Base-by-base conservation (phyloP, 2,888 invertebrate genomes). In the Acrobasis repandana region DNA sequence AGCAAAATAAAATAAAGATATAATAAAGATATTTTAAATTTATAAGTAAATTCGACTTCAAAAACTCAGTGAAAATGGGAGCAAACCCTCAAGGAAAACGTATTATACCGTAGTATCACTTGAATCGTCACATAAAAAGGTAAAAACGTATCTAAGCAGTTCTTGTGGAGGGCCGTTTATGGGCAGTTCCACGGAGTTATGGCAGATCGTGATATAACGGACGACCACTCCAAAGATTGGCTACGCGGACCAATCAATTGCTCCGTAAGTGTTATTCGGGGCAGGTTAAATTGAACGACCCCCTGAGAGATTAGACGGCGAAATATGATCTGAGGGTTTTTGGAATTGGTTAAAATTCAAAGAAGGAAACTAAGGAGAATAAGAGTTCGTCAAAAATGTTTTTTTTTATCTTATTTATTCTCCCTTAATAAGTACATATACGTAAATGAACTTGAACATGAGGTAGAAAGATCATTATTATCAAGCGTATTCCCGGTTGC, bases 221-320 rank as follows among this genome's bases (percentile, higher is more conserved):
- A 67, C 62, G 68, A 61, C 62, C 63, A 67, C 69, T 69, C 61
- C 61, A 66, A 61, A 69, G 67, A 69, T 69, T 69, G 69, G 65
- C 63, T 58, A 43, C 51, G 58, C 20, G 56, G 63, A 54, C 62
- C 64, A 69, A 65, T 69, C 61, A 63, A 63, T 63, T 61, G 62
- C 57, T 61, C 61, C 64, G 62, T 65, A 67, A 69, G 65, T 69
- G 65, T 67, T 63, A 63, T 61, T 58, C 49, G 56, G 61, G 63
- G 56, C 60, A 63, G 58, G 61, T 67, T 65, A 65, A 66, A 66
- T 62, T 58, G 56, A 65, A 65, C 61, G 56, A 51, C 50, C 14
- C 50, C 36, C 43, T 14, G 38, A 54, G 38, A 38, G 54, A 54
- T 54, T 54, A 38, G 38, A 38, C 4, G 10, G 14, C 18, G 54